These are phyloP conservation scores for Leucophenga montana DNA, from an alignment of 2,888 invertebrate species.

Conservation along the genomic window DNA sequence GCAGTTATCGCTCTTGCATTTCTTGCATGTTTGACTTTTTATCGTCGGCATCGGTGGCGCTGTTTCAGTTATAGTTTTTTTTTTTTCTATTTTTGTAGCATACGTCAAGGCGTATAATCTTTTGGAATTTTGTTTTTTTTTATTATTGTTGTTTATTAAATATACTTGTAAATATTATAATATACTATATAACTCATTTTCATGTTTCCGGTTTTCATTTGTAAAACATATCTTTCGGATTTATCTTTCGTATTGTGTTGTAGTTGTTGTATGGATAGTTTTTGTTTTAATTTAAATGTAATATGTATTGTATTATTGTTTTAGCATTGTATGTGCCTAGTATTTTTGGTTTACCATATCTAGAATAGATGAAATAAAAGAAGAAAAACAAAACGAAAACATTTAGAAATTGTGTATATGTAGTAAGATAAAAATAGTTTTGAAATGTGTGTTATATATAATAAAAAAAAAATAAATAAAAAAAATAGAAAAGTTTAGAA, in stretches of 20 bases:
- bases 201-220: slow-evolving; percentile 7
- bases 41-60: too few species aligned
- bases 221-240: slow-evolving; percentile 18
- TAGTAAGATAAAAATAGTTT: slow-evolving; percentile 21
- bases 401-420: slow-evolving; percentile 38
- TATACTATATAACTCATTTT: slow-evolving; percentile 2
- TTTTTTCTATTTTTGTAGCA: slow-evolving; percentile 32
- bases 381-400: slow-evolving; percentile 37
- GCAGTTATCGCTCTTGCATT: too few species aligned
- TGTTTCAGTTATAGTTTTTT: slow-evolving; percentile 9
- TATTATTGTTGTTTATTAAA: background rate
- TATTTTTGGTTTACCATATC: slow-evolving; percentile 73
- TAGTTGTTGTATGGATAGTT: slow-evolving; percentile 36
- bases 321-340: slow-evolving; percentile 56
- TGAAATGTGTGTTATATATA: slow-evolving; percentile 14
- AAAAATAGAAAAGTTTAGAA: slow-evolving; percentile 27
- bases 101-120: background rate
- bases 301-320: background rate
- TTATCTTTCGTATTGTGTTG: slow-evolving; percentile 30
- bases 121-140: slow-evolving; percentile 9
- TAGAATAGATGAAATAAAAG: slow-evolving; percentile 55
- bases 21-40: too few species aligned
- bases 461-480: background rate
- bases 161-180: slow-evolving; percentile 12
- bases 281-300: slow-evolving; percentile 32